phyloP scores from a whole-genome alignment of 2,797 vertebrate species.

The Lycodopsis pacificus region DNA sequence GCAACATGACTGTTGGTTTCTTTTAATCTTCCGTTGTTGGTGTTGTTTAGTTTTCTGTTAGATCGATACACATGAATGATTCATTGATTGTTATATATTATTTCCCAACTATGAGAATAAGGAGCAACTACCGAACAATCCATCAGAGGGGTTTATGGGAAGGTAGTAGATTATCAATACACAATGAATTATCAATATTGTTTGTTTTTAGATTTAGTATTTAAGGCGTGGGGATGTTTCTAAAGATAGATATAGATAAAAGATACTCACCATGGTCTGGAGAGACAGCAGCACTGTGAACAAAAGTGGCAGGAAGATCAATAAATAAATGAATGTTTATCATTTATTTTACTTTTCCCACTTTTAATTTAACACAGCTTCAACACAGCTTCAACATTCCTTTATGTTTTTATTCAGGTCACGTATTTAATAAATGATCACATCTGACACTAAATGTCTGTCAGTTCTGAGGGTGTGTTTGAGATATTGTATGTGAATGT shows the following conservation, averaged over 20 bases:
- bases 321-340: background rate
- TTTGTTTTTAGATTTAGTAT: too few species aligned
- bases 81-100: too few species aligned
- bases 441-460: background rate
- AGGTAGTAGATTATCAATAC: too few species aligned
- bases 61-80: too few species aligned
- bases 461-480: background rate
- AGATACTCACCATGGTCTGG: constrained; percentile 28
- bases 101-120: too few species aligned
- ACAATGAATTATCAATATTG: too few species aligned
- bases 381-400: background rate
- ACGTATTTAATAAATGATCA: background rate
- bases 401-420: background rate
- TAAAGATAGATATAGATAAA: background rate
- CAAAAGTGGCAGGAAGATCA: constrained; percentile 3
- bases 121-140: too few species aligned
- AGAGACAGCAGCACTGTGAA: constrained; percentile 33
- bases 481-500: background rate
- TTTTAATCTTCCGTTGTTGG: too few species aligned
- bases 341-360: background rate
- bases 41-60: too few species aligned
- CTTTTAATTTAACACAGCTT: background rate
- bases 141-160: too few species aligned
- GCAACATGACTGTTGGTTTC: too few species aligned
- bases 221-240: too few species aligned